Evolutionary conservation across 2,797 vertebrate genomes (phyloP), one percentile per base, ranked within the genome.

Genomic region (Syngnathus acus): DNA sequence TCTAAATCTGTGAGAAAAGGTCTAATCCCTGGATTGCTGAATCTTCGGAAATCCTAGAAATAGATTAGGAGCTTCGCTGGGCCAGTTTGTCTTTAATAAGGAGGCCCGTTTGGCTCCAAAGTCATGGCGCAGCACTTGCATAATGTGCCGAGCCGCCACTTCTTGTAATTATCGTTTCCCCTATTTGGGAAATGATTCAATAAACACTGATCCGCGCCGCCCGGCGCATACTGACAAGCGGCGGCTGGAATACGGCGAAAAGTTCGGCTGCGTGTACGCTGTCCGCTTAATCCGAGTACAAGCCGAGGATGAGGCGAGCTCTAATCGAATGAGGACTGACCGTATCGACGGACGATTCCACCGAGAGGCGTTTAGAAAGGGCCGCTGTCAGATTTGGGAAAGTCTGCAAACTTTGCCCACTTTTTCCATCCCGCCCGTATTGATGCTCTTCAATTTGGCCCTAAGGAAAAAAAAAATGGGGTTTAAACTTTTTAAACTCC

Each of bases 11-110:
- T 86, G 87, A 87, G 86, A 90, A 90, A 87, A 80, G 21, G 84
- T 87, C 86, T 92, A 92, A 92, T 91, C 91, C 91, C 85, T 85
- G 86, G 87, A 89, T 91, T 92, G 91, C 90, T 91, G 91, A 91
- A 92, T 87, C 87, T 84, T 89, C 85, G 83, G 89, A 92, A 91
- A 90, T 90, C 87, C 87, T 90, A 83, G 87, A 90, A 92, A 90
- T 90, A 91, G 89, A 92, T 92, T 91, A 91, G 87, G 88, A 89
- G 87, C 84, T 80, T 83, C 77, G 74, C 79, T 75, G 81, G 87
- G 83, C 85, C 82, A 63, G 81, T 43, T 62, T 11, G 83, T 82
- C 89, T 89, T 90, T 90, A 91, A 90, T 91, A 91, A 90, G 84
- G 77, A 80, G 78, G 84, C 80, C 83, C 76, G 81, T 87, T 90